Conservation (phyloP, 1,140 invertebrate genomes). For the Calephelis virginiensis region DNA sequence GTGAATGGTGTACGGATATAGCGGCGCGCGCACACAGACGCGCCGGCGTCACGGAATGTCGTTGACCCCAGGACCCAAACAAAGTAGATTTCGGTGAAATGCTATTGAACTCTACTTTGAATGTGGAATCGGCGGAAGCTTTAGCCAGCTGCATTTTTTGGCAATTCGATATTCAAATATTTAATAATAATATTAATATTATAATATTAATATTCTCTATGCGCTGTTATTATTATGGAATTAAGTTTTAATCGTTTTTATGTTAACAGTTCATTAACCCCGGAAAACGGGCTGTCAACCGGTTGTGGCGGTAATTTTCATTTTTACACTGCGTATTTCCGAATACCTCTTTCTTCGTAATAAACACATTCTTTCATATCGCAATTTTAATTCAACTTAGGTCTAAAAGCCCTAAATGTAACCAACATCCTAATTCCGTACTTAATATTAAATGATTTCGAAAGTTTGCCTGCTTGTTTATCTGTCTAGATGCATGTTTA, state of each 20-base stretch:
- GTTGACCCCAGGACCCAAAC: conserved; percentile 72
- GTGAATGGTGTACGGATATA: conserved; percentile 42
- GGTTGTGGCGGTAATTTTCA: conserved; percentile 24
- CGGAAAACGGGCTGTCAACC: conserved; percentile 30
- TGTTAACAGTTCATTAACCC: conserved; percentile 40
- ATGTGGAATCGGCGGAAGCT: conserved; percentile 47
- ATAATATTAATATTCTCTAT: neutral
- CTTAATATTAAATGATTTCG: too few species aligned
- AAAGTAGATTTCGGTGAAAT: conserved; percentile 77
- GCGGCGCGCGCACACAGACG: conserved; percentile 57
- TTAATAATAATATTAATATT: conserved; percentile 3
- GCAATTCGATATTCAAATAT: conserved; percentile 41
- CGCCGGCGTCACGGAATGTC: conserved; percentile 56
- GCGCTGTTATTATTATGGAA: conserved; percentile 7
- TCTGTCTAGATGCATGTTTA: too few species aligned
- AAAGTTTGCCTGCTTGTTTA: too few species aligned
- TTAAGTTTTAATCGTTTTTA: conserved; percentile 16
- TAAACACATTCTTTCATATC: neutral
- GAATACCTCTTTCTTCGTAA: conserved; percentile 10
- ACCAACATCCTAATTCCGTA: too few species aligned
- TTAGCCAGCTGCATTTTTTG: conserved; percentile 52
- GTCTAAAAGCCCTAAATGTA: too few species aligned
- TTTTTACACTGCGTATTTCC: conserved; percentile 22
- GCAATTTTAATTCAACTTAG: neutral
- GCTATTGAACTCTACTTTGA: conserved; percentile 72